Evolutionary conservation across 2,888 invertebrate genomes (phyloP), one percentile per base, ranked within the genome.

Genomic region (Pristionchus exspectatus): DNA sequence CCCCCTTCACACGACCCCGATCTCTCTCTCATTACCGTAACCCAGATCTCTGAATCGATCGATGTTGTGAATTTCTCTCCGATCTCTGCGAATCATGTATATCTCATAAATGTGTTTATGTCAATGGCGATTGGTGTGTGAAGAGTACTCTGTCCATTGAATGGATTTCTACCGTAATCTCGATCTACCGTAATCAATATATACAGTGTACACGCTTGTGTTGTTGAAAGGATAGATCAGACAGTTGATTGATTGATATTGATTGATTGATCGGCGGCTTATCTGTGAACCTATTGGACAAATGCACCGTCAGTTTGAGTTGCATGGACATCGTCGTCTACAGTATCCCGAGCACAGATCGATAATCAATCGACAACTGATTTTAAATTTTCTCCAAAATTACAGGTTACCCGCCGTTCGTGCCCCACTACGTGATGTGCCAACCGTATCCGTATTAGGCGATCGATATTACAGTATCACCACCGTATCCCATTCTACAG

Each of bases 91-190:
- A 33, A 77, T 33, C 18, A 18, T 5, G 44, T 77, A 77, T 50
- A 77, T 50, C n/a, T 50, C 77, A 77, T 77, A 77, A 77, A 77
- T 77, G 77, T 77, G 44, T 77, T 77, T 77, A 77, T 77, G 77
- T 77, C 44, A 14, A 33, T 18, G 10, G 77, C 77, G 77, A 33
- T 33, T 77, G 44, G 77, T 77, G 77, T 77, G 38, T 33, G 33
- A 33, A 33, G 14, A 44, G 77, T 33, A 77, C 33, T 38, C n/a
- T 77, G 77, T 77, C 77, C 9, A 50, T 44, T 77, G 77, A 77
- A 77, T 77, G 77, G 77, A 77, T 44, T 16, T 50, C 44, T 50
- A 12, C 9, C 44, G 74, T n/a, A n/a, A 69, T 16, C 21, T 33
- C 16, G 16, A 24, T 33, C 77, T 77, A 77, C 77, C 38, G 77